These are phyloP conservation scores for Acanthornis magna DNA, from an alignment of 2,797 vertebrate genomes.

Conservation along the genomic window DNA sequence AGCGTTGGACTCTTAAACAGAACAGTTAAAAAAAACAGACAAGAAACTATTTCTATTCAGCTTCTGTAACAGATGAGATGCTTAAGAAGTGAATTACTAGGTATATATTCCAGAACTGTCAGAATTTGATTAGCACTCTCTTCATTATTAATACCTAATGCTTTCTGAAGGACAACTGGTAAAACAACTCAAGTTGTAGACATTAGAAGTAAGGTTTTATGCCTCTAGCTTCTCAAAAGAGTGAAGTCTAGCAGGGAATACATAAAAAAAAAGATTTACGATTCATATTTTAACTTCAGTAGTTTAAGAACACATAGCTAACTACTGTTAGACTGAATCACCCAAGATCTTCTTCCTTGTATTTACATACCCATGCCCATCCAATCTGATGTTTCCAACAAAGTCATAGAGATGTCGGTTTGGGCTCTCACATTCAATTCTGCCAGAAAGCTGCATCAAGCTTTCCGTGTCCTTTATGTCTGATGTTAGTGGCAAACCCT, in stretches of 20 bases:
- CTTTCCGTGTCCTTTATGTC: constrained; percentile 93
- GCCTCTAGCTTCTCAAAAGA: neutral
- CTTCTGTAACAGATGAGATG: neutral
- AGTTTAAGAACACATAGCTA: neutral
- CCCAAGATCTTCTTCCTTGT: neutral
- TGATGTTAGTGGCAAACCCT: constrained; percentile 90
- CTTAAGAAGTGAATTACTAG: neutral
- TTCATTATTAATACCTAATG: neutral
- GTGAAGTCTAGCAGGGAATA: neutral
- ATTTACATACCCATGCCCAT: constrained; percentile 88
- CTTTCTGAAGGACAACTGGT: neutral
- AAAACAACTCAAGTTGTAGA: neutral
- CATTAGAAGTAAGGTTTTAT: neutral
- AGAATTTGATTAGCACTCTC: neutral
- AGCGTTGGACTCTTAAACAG: neutral
- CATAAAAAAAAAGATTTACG: neutral
- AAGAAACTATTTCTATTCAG: neutral
- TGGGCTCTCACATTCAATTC: constrained; percentile 96
- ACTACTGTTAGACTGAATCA: neutral
- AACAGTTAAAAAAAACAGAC: neutral
- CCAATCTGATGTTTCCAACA: constrained; percentile 92
- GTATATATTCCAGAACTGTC: neutral
- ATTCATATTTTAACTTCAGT: neutral
- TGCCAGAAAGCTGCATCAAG: constrained; percentile 88
- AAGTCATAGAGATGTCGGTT: constrained; percentile 98